phyloP scores from a whole-genome alignment of 2,797 vertebrate species.

The Anolis apletophallus region DNA sequence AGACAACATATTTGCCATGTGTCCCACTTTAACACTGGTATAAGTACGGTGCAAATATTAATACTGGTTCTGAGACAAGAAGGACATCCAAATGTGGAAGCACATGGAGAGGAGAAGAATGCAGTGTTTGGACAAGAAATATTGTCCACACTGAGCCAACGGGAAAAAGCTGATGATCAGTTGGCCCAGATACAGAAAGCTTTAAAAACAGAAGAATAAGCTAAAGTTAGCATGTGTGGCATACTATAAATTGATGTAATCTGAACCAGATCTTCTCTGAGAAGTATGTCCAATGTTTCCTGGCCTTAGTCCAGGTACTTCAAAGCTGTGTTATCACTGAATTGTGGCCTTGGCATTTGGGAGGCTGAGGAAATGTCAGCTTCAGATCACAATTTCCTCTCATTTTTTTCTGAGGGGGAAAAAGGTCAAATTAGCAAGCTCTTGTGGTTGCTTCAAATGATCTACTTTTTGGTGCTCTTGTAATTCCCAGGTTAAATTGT shows the following conservation, averaged over 20 bases:
- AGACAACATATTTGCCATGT: conserved; percentile 18
- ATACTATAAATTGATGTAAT: conserved; percentile 80
- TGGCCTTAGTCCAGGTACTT: conserved; percentile 78
- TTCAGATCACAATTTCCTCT: conserved; percentile 77
- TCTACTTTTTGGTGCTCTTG: conserved; percentile 35
- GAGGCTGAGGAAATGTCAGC: conserved; percentile 78
- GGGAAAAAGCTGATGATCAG: conserved; percentile 75
- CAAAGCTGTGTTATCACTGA: conserved; percentile 82
- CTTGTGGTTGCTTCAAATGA: conserved; percentile 12
- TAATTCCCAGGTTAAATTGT: conserved; percentile 31
- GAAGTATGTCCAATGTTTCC: conserved; percentile 77
- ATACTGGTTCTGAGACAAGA: conserved; percentile 61
- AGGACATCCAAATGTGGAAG: conserved; percentile 60
- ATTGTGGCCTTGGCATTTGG: conserved; percentile 73
- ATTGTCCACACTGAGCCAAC: conserved; percentile 68
- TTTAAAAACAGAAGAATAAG: conserved; percentile 75
- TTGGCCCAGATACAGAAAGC: conserved; percentile 70
- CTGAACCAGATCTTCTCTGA: conserved; percentile 80
- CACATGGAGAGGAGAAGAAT: conserved; percentile 63
- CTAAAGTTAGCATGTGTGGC: conserved; percentile 79
- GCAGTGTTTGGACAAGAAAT: conserved; percentile 62
- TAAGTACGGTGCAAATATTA: conserved; percentile 49
- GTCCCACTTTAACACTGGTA: conserved; percentile 33
- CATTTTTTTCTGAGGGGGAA: conserved; percentile 52
- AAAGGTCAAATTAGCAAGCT: conserved; percentile 69